These are phyloP conservation scores for Sphaerophoria rueppellii DNA, from an alignment of 2,888 invertebrate genomes.

Conservation along the genomic window DNA sequence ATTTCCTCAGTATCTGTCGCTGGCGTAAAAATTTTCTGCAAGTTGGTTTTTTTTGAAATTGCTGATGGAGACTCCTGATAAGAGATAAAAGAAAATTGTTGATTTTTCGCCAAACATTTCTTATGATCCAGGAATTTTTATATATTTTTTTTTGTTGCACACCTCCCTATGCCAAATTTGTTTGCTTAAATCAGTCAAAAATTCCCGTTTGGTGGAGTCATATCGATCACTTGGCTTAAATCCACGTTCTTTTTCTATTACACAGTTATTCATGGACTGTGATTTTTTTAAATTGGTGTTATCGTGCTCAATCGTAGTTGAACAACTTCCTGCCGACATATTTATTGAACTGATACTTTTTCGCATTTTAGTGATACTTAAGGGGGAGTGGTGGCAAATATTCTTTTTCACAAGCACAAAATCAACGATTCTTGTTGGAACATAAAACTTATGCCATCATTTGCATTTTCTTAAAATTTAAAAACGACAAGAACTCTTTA, in stretches of 20 bases:
- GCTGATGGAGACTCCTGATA: constrained; percentile 77
- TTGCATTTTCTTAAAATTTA: constrained; percentile 15
- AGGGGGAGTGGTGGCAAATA: too few species aligned
- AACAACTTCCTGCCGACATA: constrained; percentile 51
- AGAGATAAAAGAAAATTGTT: background rate
- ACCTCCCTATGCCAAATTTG: constrained; percentile 86
- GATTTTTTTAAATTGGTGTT: constrained; percentile 80
- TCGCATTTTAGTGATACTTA: constrained; percentile 28
- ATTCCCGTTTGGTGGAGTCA: constrained; percentile 91
- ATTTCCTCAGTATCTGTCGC: constrained; percentile 92
- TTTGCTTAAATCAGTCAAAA: constrained; percentile 90
- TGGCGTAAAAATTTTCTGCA: constrained; percentile 94
- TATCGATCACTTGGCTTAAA: constrained; percentile 92
- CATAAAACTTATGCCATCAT: constrained; percentile 2
- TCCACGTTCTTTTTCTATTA: constrained; percentile 88
- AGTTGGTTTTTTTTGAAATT: constrained; percentile 86
- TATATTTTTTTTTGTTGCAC: constrained; percentile 31
- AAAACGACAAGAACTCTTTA: constrained; percentile 18
- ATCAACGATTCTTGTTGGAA: constrained; percentile 27
- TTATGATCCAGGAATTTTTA: background rate
- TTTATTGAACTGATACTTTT: constrained; percentile 68
- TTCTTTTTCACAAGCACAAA: constrained; percentile 27
- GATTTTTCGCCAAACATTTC: background rate
- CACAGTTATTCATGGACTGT: constrained; percentile 83
- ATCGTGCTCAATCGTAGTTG: constrained; percentile 35